Evolutionary conservation across 2,113 vertebrate species (phyloP).

Genomic region (Toxotes chatareus): DNA sequence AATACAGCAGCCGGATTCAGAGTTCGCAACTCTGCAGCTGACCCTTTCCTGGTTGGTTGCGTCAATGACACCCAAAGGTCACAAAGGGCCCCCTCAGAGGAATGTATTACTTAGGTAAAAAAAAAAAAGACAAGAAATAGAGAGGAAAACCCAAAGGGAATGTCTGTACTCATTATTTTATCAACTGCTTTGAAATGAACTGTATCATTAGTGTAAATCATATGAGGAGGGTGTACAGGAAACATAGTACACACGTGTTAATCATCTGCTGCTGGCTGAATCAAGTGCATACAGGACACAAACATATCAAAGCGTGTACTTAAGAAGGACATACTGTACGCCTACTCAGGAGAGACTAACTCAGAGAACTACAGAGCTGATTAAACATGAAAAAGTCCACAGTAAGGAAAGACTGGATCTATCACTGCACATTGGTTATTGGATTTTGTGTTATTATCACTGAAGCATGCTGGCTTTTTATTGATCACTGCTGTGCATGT

Average conservation of each 20-base stretch:
- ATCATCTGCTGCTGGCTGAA: conserved; percentile 49
- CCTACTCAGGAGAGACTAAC: conserved; percentile 21
- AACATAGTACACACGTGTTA: conserved; percentile 47
- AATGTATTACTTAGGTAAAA: conserved; percentile 65
- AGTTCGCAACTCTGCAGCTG: conserved; percentile 61
- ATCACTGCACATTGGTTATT: conserved; percentile 25
- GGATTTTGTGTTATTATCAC: conserved; percentile 31
- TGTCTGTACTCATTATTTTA: conserved; percentile 12
- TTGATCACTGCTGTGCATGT: conserved; percentile 45
- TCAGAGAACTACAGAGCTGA: conserved; percentile 23
- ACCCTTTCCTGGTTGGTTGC: conserved; percentile 54
- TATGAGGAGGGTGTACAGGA: conserved; percentile 10
- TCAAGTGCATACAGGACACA: conserved; percentile 8
- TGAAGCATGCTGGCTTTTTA: conserved; percentile 26
- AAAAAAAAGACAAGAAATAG: conserved; percentile 17
- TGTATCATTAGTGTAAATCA: conserved; percentile 29
- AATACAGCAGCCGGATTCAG: conserved; percentile 51
- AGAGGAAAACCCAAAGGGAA: neutral
- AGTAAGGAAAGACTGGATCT: neutral
- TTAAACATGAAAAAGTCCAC: conserved; percentile 14
- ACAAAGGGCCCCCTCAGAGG: conserved; percentile 46
- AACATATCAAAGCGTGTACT: conserved; percentile 33
- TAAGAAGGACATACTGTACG: conserved; percentile 24
- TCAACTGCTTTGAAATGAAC: conserved; percentile 11
- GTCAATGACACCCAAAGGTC: conserved; percentile 73